Evolutionary conservation across 2,888 invertebrate genomes (phyloP).

Genomic region (Ectemnius continuus): DNA sequence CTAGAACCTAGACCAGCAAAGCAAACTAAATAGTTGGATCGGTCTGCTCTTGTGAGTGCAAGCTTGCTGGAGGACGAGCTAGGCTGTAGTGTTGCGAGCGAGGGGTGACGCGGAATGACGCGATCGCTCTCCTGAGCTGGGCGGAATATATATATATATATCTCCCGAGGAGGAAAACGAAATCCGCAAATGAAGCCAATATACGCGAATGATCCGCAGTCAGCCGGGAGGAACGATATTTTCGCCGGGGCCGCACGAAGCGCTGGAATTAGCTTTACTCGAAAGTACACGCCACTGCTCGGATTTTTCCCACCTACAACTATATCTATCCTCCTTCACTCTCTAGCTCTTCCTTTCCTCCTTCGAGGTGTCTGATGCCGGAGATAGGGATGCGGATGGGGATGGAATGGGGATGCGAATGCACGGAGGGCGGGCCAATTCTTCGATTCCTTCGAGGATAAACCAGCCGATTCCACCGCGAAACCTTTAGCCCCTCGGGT

Average conservation of each 20-base stretch:
- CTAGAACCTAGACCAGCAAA: constrained; percentile 51
- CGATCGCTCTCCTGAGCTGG: too few species aligned
- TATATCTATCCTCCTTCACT: too few species aligned
- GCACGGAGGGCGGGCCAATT: not conserved
- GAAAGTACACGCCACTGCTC: not conserved
- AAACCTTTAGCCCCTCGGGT: not conserved
- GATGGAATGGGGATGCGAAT: too few species aligned
- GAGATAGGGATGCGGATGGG: not conserved
- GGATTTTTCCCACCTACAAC: not conserved
- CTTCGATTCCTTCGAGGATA: constrained; percentile 18
- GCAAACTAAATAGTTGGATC: too few species aligned
- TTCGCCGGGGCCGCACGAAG: constrained; percentile 61
- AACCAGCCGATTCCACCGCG: too few species aligned
- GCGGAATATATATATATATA: too few species aligned
- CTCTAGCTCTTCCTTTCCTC: not conserved
- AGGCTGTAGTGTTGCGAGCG: too few species aligned
- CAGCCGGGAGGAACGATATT: constrained; percentile 69
- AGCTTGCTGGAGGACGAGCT: too few species aligned
- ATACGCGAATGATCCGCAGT: constrained; percentile 68
- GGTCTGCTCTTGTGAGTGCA: too few species aligned
- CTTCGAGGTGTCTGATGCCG: not conserved
- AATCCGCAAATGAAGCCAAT: constrained; percentile 78
- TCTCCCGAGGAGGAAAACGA: constrained; percentile 62
- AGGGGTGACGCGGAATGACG: too few species aligned
- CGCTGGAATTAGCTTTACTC: constrained; percentile 69